Evolutionary conservation across 2,797 vertebrate genomes (phyloP), one percentile per base, ranked within the genome.

Genomic region (Aeoliscus strigatus): DNA sequence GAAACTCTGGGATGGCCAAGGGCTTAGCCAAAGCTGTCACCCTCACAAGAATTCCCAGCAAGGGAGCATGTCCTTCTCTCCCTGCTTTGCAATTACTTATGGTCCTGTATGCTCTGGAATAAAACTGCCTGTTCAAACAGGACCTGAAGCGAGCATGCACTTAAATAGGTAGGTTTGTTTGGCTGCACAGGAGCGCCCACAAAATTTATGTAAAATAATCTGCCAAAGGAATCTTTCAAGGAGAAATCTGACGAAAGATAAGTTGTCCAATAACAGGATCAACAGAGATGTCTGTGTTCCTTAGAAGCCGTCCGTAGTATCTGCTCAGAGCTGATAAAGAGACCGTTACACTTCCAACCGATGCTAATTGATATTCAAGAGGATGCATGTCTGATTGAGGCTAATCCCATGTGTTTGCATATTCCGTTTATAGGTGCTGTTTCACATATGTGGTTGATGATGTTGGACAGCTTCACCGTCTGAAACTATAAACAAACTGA

Each of bases 341-440:
- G 36, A 14, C 27, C 21, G 23, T 63, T 50, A 27, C 38, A 52
- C 53, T 42, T 47, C 11, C 40, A 54, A 36, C 57, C 44, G 35
- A 27, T 5, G 5, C 50, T 51, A 21, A 45, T 85, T 60, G 70
- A 85, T 82, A 82, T 80, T 82, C 50, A 86, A 35, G 1, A 59
- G 27, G 33, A 61, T 24, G 39, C 62, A 42, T 59, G 39, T 42
- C 46, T 81, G 70, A 81, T 74, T 79, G 70, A 34, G 64, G 46
- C 51, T 73, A 75, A 75, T 84, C 59, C 66, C 70, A 51, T 16
- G 50, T 60, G 55, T 75, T 77, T 72, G 43, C 56, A 39, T 32
- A 26, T 59, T 66, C 54, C 28, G 17, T 71, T 75, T 73, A 63
- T 58, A 58, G 38, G 37, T 61, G 40, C 45, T 47, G 62, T 53